phyloP scores from a whole-genome alignment of 1,140 invertebrate species.

The Littorina saxatilis region DNA sequence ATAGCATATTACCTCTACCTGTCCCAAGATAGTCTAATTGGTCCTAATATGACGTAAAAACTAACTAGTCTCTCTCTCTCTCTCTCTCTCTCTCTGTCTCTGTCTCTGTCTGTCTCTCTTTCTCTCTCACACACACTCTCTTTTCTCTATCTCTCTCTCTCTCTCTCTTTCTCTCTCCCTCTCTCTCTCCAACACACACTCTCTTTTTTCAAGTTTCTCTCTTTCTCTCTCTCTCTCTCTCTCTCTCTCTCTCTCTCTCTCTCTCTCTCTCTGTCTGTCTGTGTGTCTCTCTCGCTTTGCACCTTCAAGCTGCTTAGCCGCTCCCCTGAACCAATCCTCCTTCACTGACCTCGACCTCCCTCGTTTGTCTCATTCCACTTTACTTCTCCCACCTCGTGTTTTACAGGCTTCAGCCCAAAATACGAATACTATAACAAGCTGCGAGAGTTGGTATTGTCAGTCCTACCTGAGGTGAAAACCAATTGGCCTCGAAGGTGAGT shows the following conservation, averaged over 20 bases:
- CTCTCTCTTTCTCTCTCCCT: constrained; percentile 35
- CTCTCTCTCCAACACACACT: constrained; percentile 13
- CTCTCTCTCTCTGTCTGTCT: constrained; percentile 43
- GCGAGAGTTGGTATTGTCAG: background rate
- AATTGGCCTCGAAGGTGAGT: background rate
- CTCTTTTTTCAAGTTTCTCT: constrained; percentile 41
- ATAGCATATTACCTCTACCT: no score
- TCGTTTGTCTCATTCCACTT: background rate
- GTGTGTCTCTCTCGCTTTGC: constrained; percentile 34
- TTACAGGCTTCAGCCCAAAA: no score
- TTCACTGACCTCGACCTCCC: no score
- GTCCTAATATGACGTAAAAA: no score
- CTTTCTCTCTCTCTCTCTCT: constrained; percentile 43
- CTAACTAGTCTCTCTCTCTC: background rate
- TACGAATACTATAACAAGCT: background rate
- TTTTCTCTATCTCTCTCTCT: constrained; percentile 20
- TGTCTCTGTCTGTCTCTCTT: constrained; percentile 24
- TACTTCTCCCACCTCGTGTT: background rate
- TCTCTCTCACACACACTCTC: constrained; percentile 29
- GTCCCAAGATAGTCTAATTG: background rate
- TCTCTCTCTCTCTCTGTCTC: constrained; percentile 20
- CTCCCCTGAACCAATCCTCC: background rate
- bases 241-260: constrained; percentile 46
- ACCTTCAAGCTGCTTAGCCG: background rate
- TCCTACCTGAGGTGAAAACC: background rate